Base-by-base conservation (phyloP, 2,888 invertebrate species). In the Eupithecia vulgata region DNA sequence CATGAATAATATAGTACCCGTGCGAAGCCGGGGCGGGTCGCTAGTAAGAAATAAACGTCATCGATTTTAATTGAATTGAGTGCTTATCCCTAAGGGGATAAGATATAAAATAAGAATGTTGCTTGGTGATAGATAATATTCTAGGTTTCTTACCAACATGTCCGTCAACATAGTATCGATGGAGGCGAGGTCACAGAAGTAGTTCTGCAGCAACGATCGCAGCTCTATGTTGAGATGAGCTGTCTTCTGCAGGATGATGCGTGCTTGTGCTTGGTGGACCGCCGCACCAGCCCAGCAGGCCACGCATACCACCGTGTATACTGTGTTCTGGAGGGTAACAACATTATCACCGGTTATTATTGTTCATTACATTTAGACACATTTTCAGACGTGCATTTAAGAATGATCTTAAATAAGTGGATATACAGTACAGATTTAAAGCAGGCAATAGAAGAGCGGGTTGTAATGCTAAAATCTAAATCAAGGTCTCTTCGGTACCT, bases 121-220 rank as follows among this genome's bases (percentile, higher is more conserved):
- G 12, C 40, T 40, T 40, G 1, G 7, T 12, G 40, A 12, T 40
- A 12, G 40, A 40, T 5, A 59, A 30, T 30, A 1, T 25, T 59
- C 25, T 30, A 5, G 17, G 17, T 30, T 35, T 5, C 66, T 30
- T 85, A 95, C 95, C 87, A 95, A 90, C 90, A 95, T 95, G 84
- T 96, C 95, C 45, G 95, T 94, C 1, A 96, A 92, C 92, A 96
- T 94, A 37, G 95, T 95, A 74, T 95, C 95, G 25, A 95, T 89
- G 7, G 92, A 90, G 0, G 95, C 94, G 3, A 91, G 89, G 72
- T 95, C 95, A 64, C 95, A 94, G 88, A 95, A 96, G 85, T 95
- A 96, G 80, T 87, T 86, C 76, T 93, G 91, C 77, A 94, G 83
- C 70, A 94, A 74, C 0, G 88, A 72, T 0, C 93, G 82, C 12